Evolutionary conservation across 2,113 vertebrate genomes (phyloP), one percentile per base, ranked within the genome.

Genomic region (Corynorhinus townsendii): DNA sequence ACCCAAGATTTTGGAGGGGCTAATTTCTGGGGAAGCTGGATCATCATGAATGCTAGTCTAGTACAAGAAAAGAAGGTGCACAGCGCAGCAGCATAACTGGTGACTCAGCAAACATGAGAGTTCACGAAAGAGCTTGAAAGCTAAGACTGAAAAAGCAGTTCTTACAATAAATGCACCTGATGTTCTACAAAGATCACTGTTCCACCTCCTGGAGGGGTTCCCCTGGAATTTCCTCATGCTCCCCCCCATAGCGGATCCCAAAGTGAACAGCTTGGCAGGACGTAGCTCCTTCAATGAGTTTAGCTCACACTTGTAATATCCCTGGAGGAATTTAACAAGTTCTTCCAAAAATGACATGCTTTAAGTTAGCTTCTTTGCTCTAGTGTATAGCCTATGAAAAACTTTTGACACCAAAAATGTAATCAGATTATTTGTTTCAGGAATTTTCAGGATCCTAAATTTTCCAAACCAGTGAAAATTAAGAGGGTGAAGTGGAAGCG

Each of bases 1-100:
- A 86, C 30, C 90, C 47, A 87, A 83, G 8, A 28, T 77, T 95
- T 97, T 86, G 71, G 72, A 40, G 80, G 76, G 56, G 22, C 19
- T 94, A 86, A 52, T 72, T 96, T 96, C 62, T 43, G 64, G 62
- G 33, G 56, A 86, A 93, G 22, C 62, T 79, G 81, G 43, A 77
- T 68, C 47, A 43, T 66, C 66, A 17, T 2, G 19, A 68, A 86
- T 4, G 4, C 26, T 73, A 68, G 33, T n/a, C 17, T 68, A 47
- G 49, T 66, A 17, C 62, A 69, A 86, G 64, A 80, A 64, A 80
- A 86, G 24, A 64, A 28, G 30, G 45, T 35, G 14, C 4, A 28
- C 33, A 52, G 4, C 68, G 28, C 6, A 52, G 11, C 11, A 83
- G 30, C n/a, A 0, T 77, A 17, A 89, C 79, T 87, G 82, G 56